Evolutionary conservation across 2,113 vertebrate species (phyloP).

Genomic region (Oenanthe oenanthe): DNA sequence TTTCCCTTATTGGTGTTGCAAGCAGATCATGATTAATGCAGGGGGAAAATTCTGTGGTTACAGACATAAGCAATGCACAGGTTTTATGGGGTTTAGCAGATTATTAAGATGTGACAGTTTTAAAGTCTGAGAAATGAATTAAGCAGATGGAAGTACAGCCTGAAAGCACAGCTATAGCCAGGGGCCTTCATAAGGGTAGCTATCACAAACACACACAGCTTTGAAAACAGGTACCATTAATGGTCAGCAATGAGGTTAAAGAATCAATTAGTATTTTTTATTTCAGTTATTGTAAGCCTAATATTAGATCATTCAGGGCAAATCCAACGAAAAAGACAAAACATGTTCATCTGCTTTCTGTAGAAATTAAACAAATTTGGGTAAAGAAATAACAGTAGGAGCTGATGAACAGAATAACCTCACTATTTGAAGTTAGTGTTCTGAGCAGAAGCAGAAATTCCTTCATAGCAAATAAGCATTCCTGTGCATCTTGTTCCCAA

Average conservation of each 20-base stretch:
- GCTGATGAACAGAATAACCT: background rate
- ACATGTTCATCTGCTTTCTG: accelerated
- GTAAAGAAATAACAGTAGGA: background rate
- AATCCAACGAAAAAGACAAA: background rate
- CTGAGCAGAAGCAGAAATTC: background rate
- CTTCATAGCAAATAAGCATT: background rate
- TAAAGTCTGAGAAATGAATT: background rate
- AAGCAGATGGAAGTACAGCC: background rate
- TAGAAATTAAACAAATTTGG: background rate
- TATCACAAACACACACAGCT: background rate
- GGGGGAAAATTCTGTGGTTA: background rate
- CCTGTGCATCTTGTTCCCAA: background rate
- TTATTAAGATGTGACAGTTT: background rate
- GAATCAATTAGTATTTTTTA: background rate
- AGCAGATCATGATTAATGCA: background rate
- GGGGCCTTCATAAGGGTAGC: background rate
- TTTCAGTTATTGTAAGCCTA: background rate
- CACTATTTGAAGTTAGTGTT: background rate
- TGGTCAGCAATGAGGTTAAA: background rate
- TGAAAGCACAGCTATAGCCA: background rate
- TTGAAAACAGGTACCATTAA: background rate
- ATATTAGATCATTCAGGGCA: background rate
- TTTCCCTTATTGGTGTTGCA: background rate
- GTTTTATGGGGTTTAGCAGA: background rate
- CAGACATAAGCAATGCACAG: background rate